Evolutionary conservation across 2,797 vertebrate genomes (phyloP), one percentile per base, ranked within the genome.

Genomic region (Melanotaenia nigrans): DNA sequence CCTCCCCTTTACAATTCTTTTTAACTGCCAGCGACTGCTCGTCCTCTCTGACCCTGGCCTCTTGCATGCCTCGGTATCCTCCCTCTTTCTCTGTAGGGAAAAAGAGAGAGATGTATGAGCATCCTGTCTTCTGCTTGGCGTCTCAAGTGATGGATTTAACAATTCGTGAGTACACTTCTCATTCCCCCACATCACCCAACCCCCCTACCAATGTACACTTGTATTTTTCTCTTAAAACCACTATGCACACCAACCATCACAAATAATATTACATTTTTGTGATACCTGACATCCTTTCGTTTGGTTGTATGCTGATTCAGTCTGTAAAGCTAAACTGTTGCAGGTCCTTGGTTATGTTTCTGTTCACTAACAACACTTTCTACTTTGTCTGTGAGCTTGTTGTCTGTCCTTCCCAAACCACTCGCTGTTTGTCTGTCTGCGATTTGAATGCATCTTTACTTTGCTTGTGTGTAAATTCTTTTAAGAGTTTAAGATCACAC

Each of bases 141-240:
- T 99, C 98, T 96, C 98, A 99, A 98, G 98, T 99, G 96, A 99
- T 99, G 98, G 97, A 99, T 99, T 99, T 99, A 99, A 99, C 98
- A 95, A 99, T 99, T 98, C 98, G 98, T 99, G 98, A 99, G 98
- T 99, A 99, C 96, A 93, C 95, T 95, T 94, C 95, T 94, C 95
- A 94, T 95, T 94, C 94, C 95, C 95, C 92, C 90, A 92, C 93
- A 92, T 92, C 93, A 91, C 58, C 70, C 92, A 59, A 13, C 28
- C 28, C 22, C 33, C 47, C 20, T 14, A 35, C 73, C 92, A 91
- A 90, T 94, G 93, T 90, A 93, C 89, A 89, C 87, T 61, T 60
- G 53, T 55, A 33, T 71, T 91, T 94, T 94, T 76, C 87, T 88
- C 57, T 58, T 75, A 13, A 47, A 59, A 65, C 38, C 68, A 69